Conservation (phyloP, 1,140 invertebrate genomes). For the Apocrypta bakeri region DNA sequence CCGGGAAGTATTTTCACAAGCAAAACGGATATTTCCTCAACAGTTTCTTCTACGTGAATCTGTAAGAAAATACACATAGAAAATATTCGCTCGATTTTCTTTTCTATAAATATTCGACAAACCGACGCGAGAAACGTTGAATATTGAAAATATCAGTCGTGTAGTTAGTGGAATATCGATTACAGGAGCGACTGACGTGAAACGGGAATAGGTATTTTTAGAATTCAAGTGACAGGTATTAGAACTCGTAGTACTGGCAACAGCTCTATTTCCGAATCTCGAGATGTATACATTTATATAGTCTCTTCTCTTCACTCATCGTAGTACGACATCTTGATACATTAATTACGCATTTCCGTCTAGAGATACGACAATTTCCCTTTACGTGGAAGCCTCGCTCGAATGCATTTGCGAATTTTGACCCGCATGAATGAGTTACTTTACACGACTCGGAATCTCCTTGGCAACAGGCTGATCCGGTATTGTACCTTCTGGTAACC, state of each 20-base stretch:
- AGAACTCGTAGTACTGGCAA: slow-evolving; percentile 52
- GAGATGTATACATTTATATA: neutral
- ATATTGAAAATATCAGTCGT: neutral
- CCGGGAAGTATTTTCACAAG: neutral
- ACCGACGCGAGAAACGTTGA: neutral
- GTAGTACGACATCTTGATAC: too few species aligned
- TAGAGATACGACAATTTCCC: neutral
- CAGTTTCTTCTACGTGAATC: neutral
- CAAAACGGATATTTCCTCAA: neutral
- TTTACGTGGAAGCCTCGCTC: too few species aligned
- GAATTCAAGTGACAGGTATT: slow-evolving; percentile 55
- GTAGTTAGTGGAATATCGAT: slow-evolving; percentile 46
- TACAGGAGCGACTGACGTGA: neutral
- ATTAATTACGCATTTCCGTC: slow-evolving; percentile 46
- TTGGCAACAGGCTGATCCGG: neutral
- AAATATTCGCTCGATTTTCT: too few species aligned
- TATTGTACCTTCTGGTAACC: neutral
- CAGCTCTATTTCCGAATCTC: slow-evolving; percentile 56
- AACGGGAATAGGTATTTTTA: slow-evolving; percentile 60
- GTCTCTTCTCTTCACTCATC: too few species aligned
- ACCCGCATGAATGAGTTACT: neutral
- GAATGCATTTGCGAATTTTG: neutral
- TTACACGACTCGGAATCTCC: neutral
- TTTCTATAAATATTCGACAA: too few species aligned
- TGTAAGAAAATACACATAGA: too few species aligned